These are phyloP conservation scores for Heliothis peltigera DNA, from an alignment of 2,888 invertebrate species.

Conservation along the genomic window DNA sequence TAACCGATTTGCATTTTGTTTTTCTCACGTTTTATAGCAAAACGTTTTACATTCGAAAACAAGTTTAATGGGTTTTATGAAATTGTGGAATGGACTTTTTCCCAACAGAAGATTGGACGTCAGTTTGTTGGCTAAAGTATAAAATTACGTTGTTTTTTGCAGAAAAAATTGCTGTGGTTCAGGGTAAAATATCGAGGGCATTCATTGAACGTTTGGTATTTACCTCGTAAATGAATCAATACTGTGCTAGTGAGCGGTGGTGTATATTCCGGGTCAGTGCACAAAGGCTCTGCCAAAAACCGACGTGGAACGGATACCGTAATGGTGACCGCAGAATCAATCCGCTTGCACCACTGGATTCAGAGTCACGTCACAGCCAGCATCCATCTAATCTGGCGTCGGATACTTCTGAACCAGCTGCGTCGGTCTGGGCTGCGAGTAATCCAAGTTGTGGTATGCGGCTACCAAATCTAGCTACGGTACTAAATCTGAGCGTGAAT, in stretches of 20 bases:
- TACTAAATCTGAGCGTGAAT: too few species aligned
- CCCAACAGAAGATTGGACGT: slow-evolving; percentile 8
- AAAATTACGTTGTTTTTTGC: neutral
- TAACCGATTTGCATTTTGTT: slow-evolving; percentile 58
- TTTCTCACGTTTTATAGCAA: slow-evolving; percentile 47
- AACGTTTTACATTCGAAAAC: slow-evolving; percentile 47
- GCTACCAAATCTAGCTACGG: neutral
- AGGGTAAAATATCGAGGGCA: neutral
- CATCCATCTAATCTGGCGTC: slow-evolving; percentile 15
- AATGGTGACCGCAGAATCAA: slow-evolving; percentile 30
- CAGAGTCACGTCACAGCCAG: neutral
- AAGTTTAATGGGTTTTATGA: slow-evolving; percentile 38
- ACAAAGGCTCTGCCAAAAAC: slow-evolving; percentile 19
- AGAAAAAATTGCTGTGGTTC: neutral
- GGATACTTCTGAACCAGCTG: slow-evolving; percentile 31
- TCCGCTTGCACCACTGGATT: slow-evolving; percentile 32
- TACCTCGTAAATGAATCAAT: slow-evolving; percentile 12
- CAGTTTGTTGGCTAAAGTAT: slow-evolving; percentile 4
- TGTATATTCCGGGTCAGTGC: slow-evolving; percentile 12
- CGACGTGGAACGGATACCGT: slow-evolving; percentile 2
- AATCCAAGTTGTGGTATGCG: neutral
- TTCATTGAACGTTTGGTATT: neutral
- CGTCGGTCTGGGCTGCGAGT: neutral
- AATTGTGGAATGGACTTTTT: slow-evolving; percentile 23
- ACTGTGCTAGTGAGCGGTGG: slow-evolving; percentile 5